Conservation (phyloP, 2,113 vertebrate species). For the Elephantulus edwardii region DNA sequence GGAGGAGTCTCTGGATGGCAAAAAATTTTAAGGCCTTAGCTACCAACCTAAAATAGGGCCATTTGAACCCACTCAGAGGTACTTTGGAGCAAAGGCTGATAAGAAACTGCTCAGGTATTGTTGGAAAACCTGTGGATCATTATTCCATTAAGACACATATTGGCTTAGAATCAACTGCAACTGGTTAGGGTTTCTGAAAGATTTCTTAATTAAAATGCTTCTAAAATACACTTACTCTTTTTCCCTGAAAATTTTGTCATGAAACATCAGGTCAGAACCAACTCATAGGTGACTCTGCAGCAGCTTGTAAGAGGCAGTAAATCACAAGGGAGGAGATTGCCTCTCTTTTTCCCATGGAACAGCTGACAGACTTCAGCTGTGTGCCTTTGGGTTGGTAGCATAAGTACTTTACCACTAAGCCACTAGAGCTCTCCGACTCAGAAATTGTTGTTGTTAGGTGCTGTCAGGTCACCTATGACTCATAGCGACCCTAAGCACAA, state of each 20-base stretch:
- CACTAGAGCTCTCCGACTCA: too few species aligned
- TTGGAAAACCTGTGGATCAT: not conserved
- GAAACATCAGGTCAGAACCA: too few species aligned
- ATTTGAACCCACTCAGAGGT: not conserved
- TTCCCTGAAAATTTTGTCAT: not conserved
- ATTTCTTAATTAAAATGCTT: constrained; percentile 11
- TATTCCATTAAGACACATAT: not conserved
- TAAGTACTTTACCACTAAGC: too few species aligned
- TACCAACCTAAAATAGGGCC: not conserved
- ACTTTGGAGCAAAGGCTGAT: not conserved
- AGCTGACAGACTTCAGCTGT: too few species aligned
- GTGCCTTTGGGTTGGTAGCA: too few species aligned
- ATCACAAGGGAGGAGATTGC: not conserved
- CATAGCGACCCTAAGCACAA: too few species aligned
- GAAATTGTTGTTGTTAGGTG: too few species aligned
- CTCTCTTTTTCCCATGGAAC: too few species aligned
- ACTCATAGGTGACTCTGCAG: too few species aligned
- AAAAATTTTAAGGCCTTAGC: not conserved
- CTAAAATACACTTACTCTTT: constrained; percentile 18
- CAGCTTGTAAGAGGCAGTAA: too few species aligned
- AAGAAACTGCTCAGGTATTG: not conserved
- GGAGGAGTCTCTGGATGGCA: not conserved
- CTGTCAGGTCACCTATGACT: too few species aligned
- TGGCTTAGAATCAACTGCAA: not conserved
- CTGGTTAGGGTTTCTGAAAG: not conserved